Base-by-base conservation (phyloP, 2,113 vertebrate species). In the Ceratotherium simum region DNA sequence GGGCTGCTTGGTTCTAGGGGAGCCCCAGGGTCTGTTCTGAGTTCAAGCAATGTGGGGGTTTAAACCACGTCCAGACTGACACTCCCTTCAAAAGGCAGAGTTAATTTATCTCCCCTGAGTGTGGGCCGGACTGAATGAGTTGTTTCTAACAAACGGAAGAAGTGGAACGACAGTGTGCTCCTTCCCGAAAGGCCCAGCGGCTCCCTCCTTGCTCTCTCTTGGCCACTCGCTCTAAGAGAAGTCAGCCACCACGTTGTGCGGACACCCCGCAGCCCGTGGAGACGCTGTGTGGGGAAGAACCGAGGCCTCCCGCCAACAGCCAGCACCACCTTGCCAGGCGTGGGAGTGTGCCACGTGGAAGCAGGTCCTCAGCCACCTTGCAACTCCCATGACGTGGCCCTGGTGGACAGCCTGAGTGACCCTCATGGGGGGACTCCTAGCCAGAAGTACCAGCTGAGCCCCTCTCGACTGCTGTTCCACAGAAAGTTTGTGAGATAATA, bases 161-260 rank as follows among this genome's bases (percentile, higher is more conserved):
- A 29, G 46, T 18, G 13, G 3, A 23, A 21, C 33, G 20, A 65
- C 0, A 12, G 3, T 1, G 17, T 3, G 6, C 1, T 5, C 27
- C 10, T 18, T 10, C 17, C 1, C 3, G 3, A 5, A 64, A 46
- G 64, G n/a, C 36, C 67, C 79, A 1, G 12, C 0, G 29, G 5
- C 8, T 3, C 39, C 39, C 58, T 54, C 36, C 31, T 13, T 0
- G 1, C 58, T 27, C 56, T 16, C 23, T 51, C 78, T 29, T 0
- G 5, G 65, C 18, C 84, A 9, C 33, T 6, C 1, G 11, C n/a
- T 54, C 16, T 0, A 17, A 6, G 31, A 9, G 25, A 27, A 54
- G 56, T 0, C 2, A 17, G 70, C 39, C 0, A 0, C 48, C 14
- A 5, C 0, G 7, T 16, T 0, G 2, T 0, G 4, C 25, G 70